Evolutionary conservation across 2,888 invertebrate genomes (phyloP).

Genomic region (Bombylius major): DNA sequence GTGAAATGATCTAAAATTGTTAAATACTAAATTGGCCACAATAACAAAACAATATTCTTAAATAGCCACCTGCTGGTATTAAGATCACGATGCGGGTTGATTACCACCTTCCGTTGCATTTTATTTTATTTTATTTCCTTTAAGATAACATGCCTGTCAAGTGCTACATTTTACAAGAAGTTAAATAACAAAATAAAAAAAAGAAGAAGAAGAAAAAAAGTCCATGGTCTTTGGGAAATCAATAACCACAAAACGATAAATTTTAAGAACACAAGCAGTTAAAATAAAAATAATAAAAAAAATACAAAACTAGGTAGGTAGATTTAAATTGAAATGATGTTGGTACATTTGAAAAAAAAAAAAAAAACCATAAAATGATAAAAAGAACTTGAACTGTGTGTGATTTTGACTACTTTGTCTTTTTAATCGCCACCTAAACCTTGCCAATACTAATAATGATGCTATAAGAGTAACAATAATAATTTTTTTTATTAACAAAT

Average conservation of each 20-base stretch:
- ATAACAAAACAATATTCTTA: conserved; percentile 2
- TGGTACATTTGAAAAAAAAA: no score
- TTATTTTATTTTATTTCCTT: not conserved
- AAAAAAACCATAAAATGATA: not conserved
- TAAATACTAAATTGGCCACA: not conserved
- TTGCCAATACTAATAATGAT: no score
- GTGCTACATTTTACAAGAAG: not conserved
- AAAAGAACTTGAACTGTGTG: not conserved
- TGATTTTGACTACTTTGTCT: not conserved
- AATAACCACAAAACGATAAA: conserved; percentile 7
- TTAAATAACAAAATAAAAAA: no score
- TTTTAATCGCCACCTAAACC: not conserved
- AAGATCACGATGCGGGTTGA: conserved; percentile 8
- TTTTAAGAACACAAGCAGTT: not conserved
- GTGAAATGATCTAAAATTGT: not conserved
- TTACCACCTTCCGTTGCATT: conserved; percentile 2
- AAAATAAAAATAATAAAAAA: not conserved
- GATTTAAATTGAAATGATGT: no score
- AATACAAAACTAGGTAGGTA: no score
- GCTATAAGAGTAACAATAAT: no score
- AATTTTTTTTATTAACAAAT: no score
- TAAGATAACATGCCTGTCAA: not conserved
- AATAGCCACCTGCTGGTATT: conserved; percentile 6
- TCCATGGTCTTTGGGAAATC: conserved; percentile 3
- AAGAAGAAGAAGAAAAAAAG: not conserved